These are phyloP conservation scores for Trichogramma dendrolimi DNA, from an alignment of 2,888 invertebrate species.

Conservation along the genomic window DNA sequence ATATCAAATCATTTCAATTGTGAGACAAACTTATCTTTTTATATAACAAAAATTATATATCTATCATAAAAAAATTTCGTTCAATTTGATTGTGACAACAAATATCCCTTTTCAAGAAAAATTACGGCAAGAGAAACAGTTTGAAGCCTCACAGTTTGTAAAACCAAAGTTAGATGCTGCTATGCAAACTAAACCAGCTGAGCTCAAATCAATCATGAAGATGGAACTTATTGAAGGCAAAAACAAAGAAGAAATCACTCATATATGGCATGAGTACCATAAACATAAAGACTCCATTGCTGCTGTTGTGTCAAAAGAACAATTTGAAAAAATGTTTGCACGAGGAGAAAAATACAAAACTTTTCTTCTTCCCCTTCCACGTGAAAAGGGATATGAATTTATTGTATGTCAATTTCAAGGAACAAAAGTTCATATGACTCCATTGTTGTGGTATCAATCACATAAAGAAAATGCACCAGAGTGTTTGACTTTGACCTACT, in stretches of 20 bases:
- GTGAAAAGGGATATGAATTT: conserved; percentile 82
- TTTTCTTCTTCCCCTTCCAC: conserved; percentile 76
- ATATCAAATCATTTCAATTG: too few species aligned
- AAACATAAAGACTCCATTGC: conserved; percentile 72
- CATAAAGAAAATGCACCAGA: conserved; percentile 87
- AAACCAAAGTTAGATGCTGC: conserved; percentile 35
- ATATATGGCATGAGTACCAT: conserved; percentile 80
- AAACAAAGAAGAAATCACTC: conserved; percentile 65
- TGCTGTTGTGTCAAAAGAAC: conserved; percentile 63
- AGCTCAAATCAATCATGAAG: conserved; percentile 71
- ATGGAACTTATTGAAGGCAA: conserved; percentile 70
- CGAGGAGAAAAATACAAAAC: conserved; percentile 62
- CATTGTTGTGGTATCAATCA: conserved; percentile 78
- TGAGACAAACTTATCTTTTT: not conserved
- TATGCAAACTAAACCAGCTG: conserved; percentile 32
- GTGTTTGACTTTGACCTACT: conserved; percentile 76
- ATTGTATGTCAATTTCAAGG: conserved; percentile 71
- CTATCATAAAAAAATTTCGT: conserved; percentile 1
- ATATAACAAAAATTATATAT: not conserved
- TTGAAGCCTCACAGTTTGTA: conserved; percentile 35
- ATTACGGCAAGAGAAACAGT: conserved; percentile 35
- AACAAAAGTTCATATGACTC: conserved; percentile 77
- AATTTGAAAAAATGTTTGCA: conserved; percentile 59
- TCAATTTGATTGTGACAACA: conserved; percentile 9
- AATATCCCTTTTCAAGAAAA: conserved; percentile 40